Evolutionary conservation across 2,888 invertebrate species (phyloP), one percentile per base, ranked within the genome.

Genomic region (Polyploca ridens): DNA sequence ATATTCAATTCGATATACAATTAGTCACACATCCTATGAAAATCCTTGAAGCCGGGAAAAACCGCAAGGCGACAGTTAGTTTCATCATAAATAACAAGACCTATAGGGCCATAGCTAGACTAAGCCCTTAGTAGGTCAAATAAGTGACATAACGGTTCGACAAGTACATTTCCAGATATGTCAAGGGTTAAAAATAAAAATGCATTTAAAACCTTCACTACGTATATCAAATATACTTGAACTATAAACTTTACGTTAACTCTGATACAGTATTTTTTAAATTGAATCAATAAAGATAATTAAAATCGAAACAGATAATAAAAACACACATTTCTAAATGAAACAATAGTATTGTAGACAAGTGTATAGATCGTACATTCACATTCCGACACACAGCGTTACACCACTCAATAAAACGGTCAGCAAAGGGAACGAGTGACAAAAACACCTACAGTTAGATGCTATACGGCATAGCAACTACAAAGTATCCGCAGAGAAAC

Each of bases 401-500:
- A 14, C 61, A 44, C 10, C 54, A 54, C 19, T 54, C 54, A 54
- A 54, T 54, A 54, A 54, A 54, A 54, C 54, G 54, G 54, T 54
- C 54, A 54, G 54, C 54, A 54, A 54, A 54, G 54, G 54, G 54
- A 54, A 54, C 54, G 19, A 54, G 19, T 54, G 54, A 54, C 54
- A 54, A 54, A 54, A 54, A 54, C 54, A 54, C 19, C 8, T 54
- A 54, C 54, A 54, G 54, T 7, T 19, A 54, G 54, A 54, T 19
- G 54, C 54, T 54, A 54, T 70, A 76, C 75, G 72, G 71, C 78
- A 68, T 69, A 70, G 71, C 76, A 69, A 71, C 73, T 72, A 69
- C 72, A 74, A 70, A 75, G 76, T 76, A 83, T 80, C 71, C 67
- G 69, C 69, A 72, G 77, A 71, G 77, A 69, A 81, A 87, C 89